These are phyloP conservation scores for Gonioctena quinquepunctata DNA, from an alignment of 1,140 invertebrate species.

Conservation along the genomic window DNA sequence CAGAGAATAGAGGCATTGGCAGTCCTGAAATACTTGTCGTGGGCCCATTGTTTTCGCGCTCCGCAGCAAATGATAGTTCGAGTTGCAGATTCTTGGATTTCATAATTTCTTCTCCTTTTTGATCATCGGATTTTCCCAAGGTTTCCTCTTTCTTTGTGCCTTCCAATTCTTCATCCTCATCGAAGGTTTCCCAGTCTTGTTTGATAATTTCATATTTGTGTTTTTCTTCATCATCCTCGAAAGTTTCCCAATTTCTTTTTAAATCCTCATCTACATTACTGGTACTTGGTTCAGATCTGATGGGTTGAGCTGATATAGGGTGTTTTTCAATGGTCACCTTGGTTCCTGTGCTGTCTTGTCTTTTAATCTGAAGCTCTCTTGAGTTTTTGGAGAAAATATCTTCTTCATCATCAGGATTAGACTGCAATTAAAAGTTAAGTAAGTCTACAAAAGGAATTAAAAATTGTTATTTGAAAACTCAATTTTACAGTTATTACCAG, in stretches of 20 bases:
- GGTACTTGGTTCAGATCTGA: neutral
- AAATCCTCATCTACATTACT: slow-evolving; percentile 10
- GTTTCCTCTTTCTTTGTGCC: neutral
- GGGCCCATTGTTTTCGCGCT: neutral
- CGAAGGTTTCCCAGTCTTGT: slow-evolving; percentile 24
- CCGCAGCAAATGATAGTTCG: slow-evolving; percentile 34
- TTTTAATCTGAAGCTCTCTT: slow-evolving; percentile 42
- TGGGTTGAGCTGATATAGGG: neutral
- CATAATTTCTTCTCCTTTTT: neutral
- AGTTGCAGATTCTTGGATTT: slow-evolving; percentile 22
- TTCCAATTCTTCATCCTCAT: slow-evolving; percentile 13
- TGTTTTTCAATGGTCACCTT: slow-evolving; percentile 18
- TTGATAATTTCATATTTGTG: slow-evolving; percentile 4
- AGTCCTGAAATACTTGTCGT: slow-evolving; percentile 22
- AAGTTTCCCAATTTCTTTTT: slow-evolving; percentile 29
- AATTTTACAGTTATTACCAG: too few species aligned
- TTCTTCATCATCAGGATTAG: slow-evolving; percentile 45
- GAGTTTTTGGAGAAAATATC: slow-evolving; percentile 47
- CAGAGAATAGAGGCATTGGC: slow-evolving; percentile 42
- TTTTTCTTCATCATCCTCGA: slow-evolving; percentile 28
- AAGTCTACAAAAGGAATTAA: neutral
- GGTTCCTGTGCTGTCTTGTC: slow-evolving; percentile 26
- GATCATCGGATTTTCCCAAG: neutral
- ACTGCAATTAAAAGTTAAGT: too few species aligned
- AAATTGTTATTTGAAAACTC: too few species aligned